phyloP scores from a whole-genome alignment of 1,140 invertebrate species.

The Aphaenogaster floridana region DNA sequence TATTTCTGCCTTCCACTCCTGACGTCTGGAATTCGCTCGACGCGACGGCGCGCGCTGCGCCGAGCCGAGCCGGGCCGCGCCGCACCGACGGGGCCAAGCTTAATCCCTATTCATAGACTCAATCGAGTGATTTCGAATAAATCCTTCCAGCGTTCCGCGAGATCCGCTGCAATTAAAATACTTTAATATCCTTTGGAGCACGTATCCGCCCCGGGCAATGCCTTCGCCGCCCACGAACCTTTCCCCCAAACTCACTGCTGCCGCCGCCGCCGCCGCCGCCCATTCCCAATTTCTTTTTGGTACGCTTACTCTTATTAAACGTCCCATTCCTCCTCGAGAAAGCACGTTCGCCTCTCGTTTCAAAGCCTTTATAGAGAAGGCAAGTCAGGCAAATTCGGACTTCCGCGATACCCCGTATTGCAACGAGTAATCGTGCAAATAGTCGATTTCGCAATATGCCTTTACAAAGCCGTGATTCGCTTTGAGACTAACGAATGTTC shows the following conservation, averaged over 20 bases:
- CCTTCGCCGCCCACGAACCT: constrained; percentile 59
- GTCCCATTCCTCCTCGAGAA: constrained; percentile 64
- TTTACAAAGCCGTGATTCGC: constrained; percentile 18
- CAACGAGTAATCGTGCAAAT: constrained; percentile 25
- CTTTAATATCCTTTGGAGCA: constrained; percentile 79
- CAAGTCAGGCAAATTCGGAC: constrained; percentile 35
- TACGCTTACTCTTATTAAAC: constrained; percentile 75
- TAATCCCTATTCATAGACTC: constrained; percentile 79
- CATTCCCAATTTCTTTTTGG: constrained; percentile 73
- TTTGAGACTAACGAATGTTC: constrained; percentile 46
- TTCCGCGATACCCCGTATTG: constrained; percentile 1
- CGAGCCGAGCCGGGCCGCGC: neutral
- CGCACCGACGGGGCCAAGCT: constrained; percentile 33
- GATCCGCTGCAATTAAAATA: constrained; percentile 80
- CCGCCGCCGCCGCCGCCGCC: neutral
- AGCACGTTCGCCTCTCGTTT: constrained; percentile 71
- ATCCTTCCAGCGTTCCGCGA: constrained; percentile 75
- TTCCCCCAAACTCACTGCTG: constrained; percentile 33
- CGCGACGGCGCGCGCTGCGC: constrained; percentile 16
- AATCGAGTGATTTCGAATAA: constrained; percentile 80
- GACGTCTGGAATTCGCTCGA: constrained; percentile 67
- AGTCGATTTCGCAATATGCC: constrained; percentile 31
- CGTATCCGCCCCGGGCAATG: constrained; percentile 73
- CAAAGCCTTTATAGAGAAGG: constrained; percentile 68
- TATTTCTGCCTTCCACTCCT: constrained; percentile 73